Conservation (phyloP, 1,140 invertebrate species). For the Eurytemora carolleeae region DNA sequence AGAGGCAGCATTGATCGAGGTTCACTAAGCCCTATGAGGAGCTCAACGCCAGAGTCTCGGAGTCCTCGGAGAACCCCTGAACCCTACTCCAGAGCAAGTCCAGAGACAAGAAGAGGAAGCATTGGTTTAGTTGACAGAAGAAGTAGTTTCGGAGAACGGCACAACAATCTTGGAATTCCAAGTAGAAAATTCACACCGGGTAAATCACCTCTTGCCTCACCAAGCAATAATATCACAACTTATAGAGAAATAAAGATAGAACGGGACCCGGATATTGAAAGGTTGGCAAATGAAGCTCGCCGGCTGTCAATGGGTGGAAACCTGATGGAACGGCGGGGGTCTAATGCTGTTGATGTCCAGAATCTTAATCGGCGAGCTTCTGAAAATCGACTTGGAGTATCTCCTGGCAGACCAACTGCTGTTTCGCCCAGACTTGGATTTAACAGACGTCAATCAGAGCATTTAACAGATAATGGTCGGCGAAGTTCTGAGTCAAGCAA, state of each 20-base stretch:
- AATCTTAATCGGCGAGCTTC: background rate
- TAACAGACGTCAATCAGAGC: background rate
- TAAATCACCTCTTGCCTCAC: constrained; percentile 11
- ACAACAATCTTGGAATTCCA: background rate
- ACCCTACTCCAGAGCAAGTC: background rate
- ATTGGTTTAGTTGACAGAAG: constrained; percentile 1
- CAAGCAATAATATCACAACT: no score
- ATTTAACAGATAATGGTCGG: background rate
- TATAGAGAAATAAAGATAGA: constrained; percentile 5
- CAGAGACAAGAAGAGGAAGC: constrained; percentile 2
- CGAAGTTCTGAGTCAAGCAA: background rate
- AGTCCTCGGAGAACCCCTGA: background rate
- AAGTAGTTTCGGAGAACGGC: background rate
- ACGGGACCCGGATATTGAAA: constrained; percentile 11
- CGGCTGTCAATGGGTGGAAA: constrained; percentile 9
- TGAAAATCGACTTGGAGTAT: background rate
- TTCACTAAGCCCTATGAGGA: constrained; percentile 2
- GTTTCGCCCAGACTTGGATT: background rate
- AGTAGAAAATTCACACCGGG: background rate
- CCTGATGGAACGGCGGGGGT: background rate
- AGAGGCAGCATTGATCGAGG: background rate
- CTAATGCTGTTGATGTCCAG: background rate
- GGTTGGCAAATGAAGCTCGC: constrained; percentile 7
- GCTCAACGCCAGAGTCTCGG: constrained; percentile 1
- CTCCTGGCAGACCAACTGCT: no score